These are phyloP conservation scores for Diplazon laetatorius DNA, from an alignment of 2,888 invertebrate genomes.

Conservation along the genomic window DNA sequence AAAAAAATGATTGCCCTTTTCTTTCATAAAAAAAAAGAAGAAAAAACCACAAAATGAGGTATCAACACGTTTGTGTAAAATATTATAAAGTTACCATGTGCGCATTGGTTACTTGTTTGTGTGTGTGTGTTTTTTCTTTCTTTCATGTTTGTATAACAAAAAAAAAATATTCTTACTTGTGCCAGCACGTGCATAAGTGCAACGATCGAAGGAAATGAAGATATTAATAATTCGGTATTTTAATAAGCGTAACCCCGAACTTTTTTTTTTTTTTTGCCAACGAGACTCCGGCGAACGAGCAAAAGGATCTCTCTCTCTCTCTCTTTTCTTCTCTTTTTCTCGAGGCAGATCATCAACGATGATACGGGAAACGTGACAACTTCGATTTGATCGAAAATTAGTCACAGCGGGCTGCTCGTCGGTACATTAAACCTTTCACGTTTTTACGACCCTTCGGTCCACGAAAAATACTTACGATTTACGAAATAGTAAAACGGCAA, in stretches of 20 bases:
- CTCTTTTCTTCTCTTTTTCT: no score
- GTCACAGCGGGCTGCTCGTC: conserved; percentile 2
- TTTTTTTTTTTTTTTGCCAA: conserved; percentile 39
- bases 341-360: conserved; percentile 25
- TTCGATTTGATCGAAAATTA: conserved; percentile 42
- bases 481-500: conserved; percentile 23
- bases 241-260: conserved; percentile 60
- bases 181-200: conserved; percentile 61
- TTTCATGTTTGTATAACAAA: conserved; percentile 43
- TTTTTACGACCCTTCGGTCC: not conserved
- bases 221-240: conserved; percentile 40
- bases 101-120: conserved; percentile 28
- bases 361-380: conserved; percentile 28
- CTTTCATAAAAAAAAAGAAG: conserved; percentile 12
- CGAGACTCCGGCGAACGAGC: conserved; percentile 24
- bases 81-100: conserved; percentile 44
- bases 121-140: conserved; percentile 9
- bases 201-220: conserved; percentile 9
- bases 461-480: conserved; percentile 29
- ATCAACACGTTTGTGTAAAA: conserved; percentile 20
- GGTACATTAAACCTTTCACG: not conserved
- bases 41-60: conserved; percentile 8
- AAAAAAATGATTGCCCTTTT: conserved; percentile 9
- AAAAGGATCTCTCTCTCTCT: no score
- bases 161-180: conserved; percentile 64